phyloP scores from a whole-genome alignment of 2,888 invertebrate species.

The Drosophila tripunctata region DNA sequence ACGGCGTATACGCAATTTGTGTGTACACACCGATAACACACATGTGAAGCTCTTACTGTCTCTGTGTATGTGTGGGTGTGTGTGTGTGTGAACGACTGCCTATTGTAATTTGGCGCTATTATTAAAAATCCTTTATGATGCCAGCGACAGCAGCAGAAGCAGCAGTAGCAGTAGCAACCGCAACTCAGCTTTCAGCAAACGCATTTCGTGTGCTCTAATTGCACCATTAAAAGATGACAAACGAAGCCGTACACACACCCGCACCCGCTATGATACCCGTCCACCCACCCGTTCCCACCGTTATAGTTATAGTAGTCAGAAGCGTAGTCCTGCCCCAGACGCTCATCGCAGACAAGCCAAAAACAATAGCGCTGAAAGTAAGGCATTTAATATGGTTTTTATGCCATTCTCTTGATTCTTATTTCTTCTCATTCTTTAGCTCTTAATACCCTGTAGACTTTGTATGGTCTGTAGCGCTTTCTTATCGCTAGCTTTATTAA shows the following conservation, averaged over 20 bases:
- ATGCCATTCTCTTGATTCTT: conserved; percentile 48
- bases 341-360: conserved; percentile 30
- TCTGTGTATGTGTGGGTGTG: conserved; percentile 23
- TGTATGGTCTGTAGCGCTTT: background rate
- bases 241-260: conserved; percentile 44
- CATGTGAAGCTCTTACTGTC: conserved; percentile 1
- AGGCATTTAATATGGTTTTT: conserved; percentile 76
- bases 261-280: background rate
- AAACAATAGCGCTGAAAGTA: conserved; percentile 48
- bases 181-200: conserved; percentile 77
- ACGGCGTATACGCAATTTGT: conserved; percentile 75
- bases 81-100: conserved; percentile 48
- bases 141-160: conserved; percentile 39
- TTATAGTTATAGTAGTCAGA: conserved; percentile 3
- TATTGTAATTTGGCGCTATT: conserved; percentile 78
- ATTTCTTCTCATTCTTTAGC: conserved; percentile 1
- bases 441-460: conserved; percentile 30
- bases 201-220: conserved; percentile 77
- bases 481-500: background rate
- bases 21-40: conserved; percentile 34
- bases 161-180: conserved; percentile 34
- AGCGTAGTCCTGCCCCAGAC: conserved; percentile 20
- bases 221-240: conserved; percentile 79
- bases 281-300: background rate
- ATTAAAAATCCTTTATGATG: conserved; percentile 79